Percentiles rank a stretch among this genome's conserved stretches.
Conservation (phyloP, 2,797 vertebrate genomes). For the Australoheros facetus region DNA sequence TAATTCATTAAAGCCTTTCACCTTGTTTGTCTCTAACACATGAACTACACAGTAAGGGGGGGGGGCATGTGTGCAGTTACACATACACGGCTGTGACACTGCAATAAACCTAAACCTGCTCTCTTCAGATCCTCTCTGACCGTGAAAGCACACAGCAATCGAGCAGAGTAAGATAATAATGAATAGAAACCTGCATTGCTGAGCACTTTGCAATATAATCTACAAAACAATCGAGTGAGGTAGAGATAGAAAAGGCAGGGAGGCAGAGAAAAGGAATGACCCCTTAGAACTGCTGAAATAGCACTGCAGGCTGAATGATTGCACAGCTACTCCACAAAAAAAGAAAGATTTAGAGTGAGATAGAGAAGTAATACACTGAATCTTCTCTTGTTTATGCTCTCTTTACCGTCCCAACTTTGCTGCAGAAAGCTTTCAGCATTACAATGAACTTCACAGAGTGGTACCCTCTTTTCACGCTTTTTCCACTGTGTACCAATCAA, state of each 20-base stretch:
- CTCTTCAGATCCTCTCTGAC: not conserved
- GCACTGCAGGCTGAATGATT: constrained; percentile 48
- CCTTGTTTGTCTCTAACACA: not conserved
- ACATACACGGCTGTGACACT: not conserved
- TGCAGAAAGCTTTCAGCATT: constrained; percentile 31
- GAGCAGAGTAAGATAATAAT: constrained; percentile 6
- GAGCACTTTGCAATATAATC: constrained; percentile 52
- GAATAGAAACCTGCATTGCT: constrained; percentile 28
- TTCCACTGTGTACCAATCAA: constrained; percentile 20
- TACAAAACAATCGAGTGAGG: constrained; percentile 38
- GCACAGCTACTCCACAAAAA: constrained; percentile 27
- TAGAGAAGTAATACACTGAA: constrained; percentile 25
- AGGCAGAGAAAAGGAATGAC: constrained; percentile 44
- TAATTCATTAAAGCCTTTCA: constrained; percentile 11
- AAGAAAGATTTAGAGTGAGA: constrained; percentile 15
- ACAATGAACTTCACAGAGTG: constrained; percentile 25
- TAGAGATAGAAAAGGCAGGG: constrained; percentile 6
- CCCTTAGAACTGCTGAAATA: constrained; percentile 52
- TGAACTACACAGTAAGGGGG: not conserved
- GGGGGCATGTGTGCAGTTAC: not conserved
- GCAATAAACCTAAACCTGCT: constrained; percentile 3
- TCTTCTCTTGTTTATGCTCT: constrained; percentile 19
- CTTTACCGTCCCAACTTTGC: constrained; percentile 28
- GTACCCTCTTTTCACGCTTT: not conserved
- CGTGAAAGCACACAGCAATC: constrained; percentile 11